Evolutionary conservation across 64 coral and sea anemone genomes (phyloP).

Genomic region (Pocillopora verrucosa): DNA sequence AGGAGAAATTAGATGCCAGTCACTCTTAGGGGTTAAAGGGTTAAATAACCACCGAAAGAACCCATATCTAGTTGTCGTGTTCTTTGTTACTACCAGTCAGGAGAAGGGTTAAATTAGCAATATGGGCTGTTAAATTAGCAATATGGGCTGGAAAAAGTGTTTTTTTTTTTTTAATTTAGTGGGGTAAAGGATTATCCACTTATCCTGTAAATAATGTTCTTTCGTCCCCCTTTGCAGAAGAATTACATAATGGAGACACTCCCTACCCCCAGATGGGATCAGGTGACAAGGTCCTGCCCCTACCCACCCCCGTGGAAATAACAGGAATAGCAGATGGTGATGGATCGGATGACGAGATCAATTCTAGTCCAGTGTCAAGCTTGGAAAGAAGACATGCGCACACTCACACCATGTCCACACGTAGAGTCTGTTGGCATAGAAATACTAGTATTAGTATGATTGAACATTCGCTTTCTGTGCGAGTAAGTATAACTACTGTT

Average conservation of each 20-base stretch:
- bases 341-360: slow-evolving; percentile 70
- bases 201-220: too few species aligned
- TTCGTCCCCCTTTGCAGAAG: slow-evolving; percentile 3
- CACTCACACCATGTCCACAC: slow-evolving; percentile 95
- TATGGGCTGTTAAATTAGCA: too few species aligned
- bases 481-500: slow-evolving; percentile 51
- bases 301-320: slow-evolving; percentile 73
- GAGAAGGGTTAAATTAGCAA: too few species aligned
- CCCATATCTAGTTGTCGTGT: too few species aligned
- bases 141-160: too few species aligned
- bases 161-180: too few species aligned
- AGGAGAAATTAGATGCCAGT: too few species aligned
- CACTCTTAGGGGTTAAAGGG: too few species aligned
- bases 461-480: slow-evolving; percentile 87
- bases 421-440: slow-evolving; percentile 97
- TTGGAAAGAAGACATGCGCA: slow-evolving; percentile 97
- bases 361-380: slow-evolving; percentile 63
- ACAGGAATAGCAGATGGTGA: slow-evolving; percentile 44
- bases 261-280: slow-evolving; percentile 38
- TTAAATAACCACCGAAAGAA: too few species aligned
- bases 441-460: slow-evolving; percentile 96
- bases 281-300: slow-evolving; percentile 65
- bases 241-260: slow-evolving; percentile 67
- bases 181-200: too few species aligned
- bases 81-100: too few species aligned